Evolutionary conservation across 2,888 invertebrate species (phyloP), one percentile per base, ranked within the genome.

Genomic region (Netelia virgata): DNA sequence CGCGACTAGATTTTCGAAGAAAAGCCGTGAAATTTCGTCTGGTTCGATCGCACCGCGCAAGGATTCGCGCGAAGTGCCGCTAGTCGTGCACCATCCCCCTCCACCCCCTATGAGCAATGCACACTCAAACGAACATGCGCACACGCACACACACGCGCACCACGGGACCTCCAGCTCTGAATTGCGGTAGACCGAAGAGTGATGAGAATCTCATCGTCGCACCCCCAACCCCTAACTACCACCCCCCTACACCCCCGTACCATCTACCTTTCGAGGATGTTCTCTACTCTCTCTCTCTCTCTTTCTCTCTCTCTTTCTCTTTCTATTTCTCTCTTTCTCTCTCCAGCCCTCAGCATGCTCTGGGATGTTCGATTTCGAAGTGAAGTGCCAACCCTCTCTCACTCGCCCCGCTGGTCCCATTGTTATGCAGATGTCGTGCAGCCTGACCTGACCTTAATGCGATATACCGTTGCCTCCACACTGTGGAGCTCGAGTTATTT

Each of bases 151-250:
- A 47, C 47, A 43, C 43, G 43, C 74, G 36, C 64, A 76, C 68
- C 47, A 28, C 23, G 66, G 66, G 47, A 59, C 1, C 47, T 47
- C 47, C 47, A 11, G 10, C 14, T 47, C 57, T 14, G 72, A 59
- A 73, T 73, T 77, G 82, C 70, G 76, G 82, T 82, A 77, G 64
- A 76, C 76, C 82, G 72, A 72, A 76, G 82, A 82, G 82, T 82
- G 76, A 82, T 82, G 82, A 82, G 82, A 82, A 82, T 82, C 76
- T 72, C 66, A 70, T 82, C 66, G 76, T 72, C 70, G 66, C 82
- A 9, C 72, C 70, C 36, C 47, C 53, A 50, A 55, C 69, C 70
- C 55, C 43, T 6, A 8, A 8, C 36, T 23, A 6, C 18, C 59
- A 59, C 41, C 20, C 1, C 10, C 41, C 43, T 3, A 14, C 1